These are phyloP conservation scores for Ceratotherium simum DNA, from an alignment of 2,113 vertebrate genomes.

Conservation along the genomic window DNA sequence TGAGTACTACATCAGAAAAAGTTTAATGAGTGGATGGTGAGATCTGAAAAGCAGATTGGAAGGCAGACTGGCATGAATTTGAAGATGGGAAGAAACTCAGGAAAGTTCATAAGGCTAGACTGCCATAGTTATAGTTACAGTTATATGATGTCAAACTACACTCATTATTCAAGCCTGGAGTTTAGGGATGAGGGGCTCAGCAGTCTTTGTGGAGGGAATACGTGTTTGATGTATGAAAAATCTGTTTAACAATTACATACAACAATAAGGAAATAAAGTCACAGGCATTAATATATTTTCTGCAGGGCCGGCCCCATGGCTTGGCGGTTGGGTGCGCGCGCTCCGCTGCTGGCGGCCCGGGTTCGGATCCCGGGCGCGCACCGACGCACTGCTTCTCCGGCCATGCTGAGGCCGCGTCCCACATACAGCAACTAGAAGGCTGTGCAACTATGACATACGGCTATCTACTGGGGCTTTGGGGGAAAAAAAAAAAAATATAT, in stretches of 20 bases:
- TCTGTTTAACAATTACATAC: not conserved
- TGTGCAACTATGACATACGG: no score
- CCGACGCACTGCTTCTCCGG: no score
- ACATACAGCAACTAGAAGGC: no score
- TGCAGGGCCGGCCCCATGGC: no score
- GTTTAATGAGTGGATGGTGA: not conserved
- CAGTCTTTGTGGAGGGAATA: not conserved
- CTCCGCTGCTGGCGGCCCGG: no score
- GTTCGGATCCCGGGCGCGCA: no score
- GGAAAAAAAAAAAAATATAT: no score
- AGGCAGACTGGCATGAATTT: not conserved
- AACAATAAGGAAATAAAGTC: slow-evolving; percentile 21
- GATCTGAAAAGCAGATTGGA: not conserved
- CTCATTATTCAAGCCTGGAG: not conserved
- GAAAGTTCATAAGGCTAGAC: not conserved
- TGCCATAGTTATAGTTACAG: not conserved
- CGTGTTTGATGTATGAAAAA: not conserved
- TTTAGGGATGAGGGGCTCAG: not conserved
- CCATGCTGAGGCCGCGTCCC: no score
- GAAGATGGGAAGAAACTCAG: not conserved
- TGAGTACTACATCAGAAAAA: not conserved
- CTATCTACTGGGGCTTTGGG: no score
- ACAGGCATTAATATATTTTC: not conserved
- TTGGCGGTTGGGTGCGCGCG: no score
- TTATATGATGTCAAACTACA: not conserved